Evolutionary conservation across 2,797 vertebrate species (phyloP), one percentile per base, ranked within the genome.

Genomic region (Brachyalestes nurse): DNA sequence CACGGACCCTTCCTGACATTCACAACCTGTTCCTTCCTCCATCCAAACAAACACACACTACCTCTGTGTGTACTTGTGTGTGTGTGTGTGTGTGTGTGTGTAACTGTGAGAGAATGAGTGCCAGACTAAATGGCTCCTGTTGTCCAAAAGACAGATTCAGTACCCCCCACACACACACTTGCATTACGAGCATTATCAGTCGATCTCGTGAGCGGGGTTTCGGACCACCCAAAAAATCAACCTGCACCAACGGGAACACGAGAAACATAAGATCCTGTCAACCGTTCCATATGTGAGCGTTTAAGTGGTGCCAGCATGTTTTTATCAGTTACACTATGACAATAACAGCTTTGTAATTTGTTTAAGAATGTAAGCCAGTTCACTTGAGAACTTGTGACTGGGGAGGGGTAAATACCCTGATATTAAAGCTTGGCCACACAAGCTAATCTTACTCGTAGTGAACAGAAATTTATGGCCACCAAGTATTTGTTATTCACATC

Each of bases 1-100:
- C 86, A 82, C 75, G 89, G 81, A 79, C 85, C 70, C 88, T 94
- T 95, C 93, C 93, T 95, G 93, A 89, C 89, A 94, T 94, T 94
- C 93, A 92, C 79, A 79, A 76, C 83, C 69, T 88, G 87, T 95
- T 94, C 93, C 93, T 93, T 93, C 92, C 93, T 91, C 83, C 34
- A 16, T 83, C 84, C 81, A 89, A 89, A 89, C 88, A 79, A 64
- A 77, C 81, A 75, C 62, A 82, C 85, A 79, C 78, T 57, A 74
- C 23, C 19, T 69, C 2, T 61, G 61, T 64, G 60, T 75, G 71
- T 72, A 51, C 82, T 57, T 76, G 75, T 60, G 80, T 65, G 67
- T 77, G 62, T 34, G 45, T 72, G 69, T 58, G 76, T 28, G 28
- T 28, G 75, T 8, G 25, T 1, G 71, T 57, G 72, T 5, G 38